These are phyloP conservation scores for Sisor rabdophorus DNA, from an alignment of 2,113 vertebrate species.

Conservation along the genomic window DNA sequence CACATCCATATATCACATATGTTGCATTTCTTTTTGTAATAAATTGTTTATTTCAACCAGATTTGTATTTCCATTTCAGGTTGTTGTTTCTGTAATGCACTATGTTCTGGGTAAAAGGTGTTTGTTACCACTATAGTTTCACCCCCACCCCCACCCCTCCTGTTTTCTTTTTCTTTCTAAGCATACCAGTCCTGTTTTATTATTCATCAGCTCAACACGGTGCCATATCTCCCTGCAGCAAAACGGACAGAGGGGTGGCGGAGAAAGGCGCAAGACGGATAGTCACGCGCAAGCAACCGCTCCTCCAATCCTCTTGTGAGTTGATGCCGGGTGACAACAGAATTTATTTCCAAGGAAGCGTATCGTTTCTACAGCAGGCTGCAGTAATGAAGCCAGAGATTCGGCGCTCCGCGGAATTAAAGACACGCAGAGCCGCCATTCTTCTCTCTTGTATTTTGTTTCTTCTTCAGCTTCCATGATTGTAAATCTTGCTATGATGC, in stretches of 20 bases:
- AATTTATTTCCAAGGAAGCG: slow-evolving; percentile 49
- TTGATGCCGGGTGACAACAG: slow-evolving; percentile 50
- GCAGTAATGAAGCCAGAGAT: slow-evolving; percentile 58
- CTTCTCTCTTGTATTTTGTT: background rate
- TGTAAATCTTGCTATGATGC: slow-evolving; percentile 57
- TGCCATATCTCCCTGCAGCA: slow-evolving; percentile 51
- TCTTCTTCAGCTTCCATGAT: slow-evolving; percentile 48
- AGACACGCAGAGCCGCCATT: slow-evolving; percentile 41
- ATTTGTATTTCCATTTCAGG: slow-evolving; percentile 40
- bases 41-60: slow-evolving; percentile 17
- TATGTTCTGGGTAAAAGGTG: slow-evolving; percentile 25
- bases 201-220: slow-evolving; percentile 51
- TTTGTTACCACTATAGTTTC: slow-evolving; percentile 16
- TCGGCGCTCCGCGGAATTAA: slow-evolving; percentile 57
- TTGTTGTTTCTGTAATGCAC: slow-evolving; percentile 37
- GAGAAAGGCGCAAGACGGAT: slow-evolving; percentile 43
- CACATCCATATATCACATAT: slow-evolving; percentile 37
- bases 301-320: slow-evolving; percentile 50
- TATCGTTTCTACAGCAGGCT: slow-evolving; percentile 31
- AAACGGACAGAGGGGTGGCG: slow-evolving; percentile 32
- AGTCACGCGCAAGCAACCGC: slow-evolving; percentile 47
- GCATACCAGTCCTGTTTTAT: slow-evolving; percentile 50
- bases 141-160: slow-evolving; percentile 2
- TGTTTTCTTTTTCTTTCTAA: slow-evolving; percentile 17
- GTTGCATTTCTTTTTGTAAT: background rate